Percentiles rank a stretch among this genome's conserved stretches.
Evolutionary conservation across 2,113 vertebrate species (phyloP).

Genomic region (Forbesichthys agassizii): DNA sequence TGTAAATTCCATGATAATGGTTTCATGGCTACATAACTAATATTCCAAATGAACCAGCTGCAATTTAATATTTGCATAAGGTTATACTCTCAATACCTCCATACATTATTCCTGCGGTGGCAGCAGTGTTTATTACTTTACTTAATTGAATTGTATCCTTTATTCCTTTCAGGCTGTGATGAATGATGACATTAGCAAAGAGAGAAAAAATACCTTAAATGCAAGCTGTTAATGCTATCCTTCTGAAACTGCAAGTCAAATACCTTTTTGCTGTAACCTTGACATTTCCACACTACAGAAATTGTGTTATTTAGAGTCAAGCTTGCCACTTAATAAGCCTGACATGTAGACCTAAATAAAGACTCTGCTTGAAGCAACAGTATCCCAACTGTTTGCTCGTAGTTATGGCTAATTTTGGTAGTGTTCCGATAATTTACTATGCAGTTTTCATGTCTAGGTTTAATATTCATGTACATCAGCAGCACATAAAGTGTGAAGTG

Average conservation of each 20-base stretch:
- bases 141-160: background rate
- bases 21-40: too few relatives aligned
- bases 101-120: too few relatives aligned
- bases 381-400: background rate
- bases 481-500: too few relatives aligned
- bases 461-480: too few relatives aligned
- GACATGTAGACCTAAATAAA: slow-evolving; percentile 33
- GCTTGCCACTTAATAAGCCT: slow-evolving; percentile 10
- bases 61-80: too few relatives aligned
- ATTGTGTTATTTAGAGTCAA: slow-evolving; percentile 13
- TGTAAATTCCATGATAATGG: too few relatives aligned
- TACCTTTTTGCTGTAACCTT: slow-evolving; percentile 14
- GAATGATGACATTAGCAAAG: too few relatives aligned
- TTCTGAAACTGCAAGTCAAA: background rate
- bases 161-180: background rate
- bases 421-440: too few relatives aligned
- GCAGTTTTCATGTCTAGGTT: too few relatives aligned
- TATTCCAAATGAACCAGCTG: too few relatives aligned
- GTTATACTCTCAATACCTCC: too few relatives aligned
- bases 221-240: background rate
- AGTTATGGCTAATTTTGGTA: too few relatives aligned
- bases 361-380: background rate
- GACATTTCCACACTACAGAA: slow-evolving; percentile 25
- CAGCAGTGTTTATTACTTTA: background rate
- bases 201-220: background rate